Percentiles rank a stretch among this genome's conserved stretches.
These are phyloP conservation scores for Phoebastria nigripes DNA, from an alignment of 2,797 vertebrate species.

Conservation along the genomic window DNA sequence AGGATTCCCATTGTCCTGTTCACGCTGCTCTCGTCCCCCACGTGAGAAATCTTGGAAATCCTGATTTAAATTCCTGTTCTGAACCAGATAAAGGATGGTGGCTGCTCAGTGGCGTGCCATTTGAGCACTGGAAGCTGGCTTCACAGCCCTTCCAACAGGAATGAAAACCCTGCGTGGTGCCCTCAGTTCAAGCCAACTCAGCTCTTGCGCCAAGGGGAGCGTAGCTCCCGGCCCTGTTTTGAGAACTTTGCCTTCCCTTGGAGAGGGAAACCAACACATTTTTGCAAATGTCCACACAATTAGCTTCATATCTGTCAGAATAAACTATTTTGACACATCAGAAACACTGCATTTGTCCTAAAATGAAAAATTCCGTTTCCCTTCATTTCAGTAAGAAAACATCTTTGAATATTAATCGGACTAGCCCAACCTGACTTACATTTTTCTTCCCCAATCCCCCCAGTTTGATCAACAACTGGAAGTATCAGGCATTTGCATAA, in stretches of 20 bases:
- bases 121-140: background rate
- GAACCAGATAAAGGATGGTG: background rate
- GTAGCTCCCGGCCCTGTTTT: background rate
- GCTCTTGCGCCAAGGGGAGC: background rate
- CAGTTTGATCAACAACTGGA: background rate
- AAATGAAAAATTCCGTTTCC: background rate
- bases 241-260: background rate
- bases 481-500: background rate
- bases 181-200: background rate
- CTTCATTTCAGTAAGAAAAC: background rate
- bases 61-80: background rate
- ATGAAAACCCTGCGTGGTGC: rapidly evolving
- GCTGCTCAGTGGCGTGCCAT: background rate
- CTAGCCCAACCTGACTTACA: background rate
- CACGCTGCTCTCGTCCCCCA: background rate
- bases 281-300: background rate
- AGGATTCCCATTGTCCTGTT: background rate
- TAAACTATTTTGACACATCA: background rate
- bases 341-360: background rate
- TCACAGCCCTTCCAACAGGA: background rate
- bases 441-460: background rate
- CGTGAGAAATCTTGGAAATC: rapidly evolving
- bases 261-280: background rate
- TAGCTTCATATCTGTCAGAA: background rate
- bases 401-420: background rate